phyloP scores from a whole-genome alignment of 2,113 vertebrate genomes.

The Sinocyclocheilus grahami region DNA sequence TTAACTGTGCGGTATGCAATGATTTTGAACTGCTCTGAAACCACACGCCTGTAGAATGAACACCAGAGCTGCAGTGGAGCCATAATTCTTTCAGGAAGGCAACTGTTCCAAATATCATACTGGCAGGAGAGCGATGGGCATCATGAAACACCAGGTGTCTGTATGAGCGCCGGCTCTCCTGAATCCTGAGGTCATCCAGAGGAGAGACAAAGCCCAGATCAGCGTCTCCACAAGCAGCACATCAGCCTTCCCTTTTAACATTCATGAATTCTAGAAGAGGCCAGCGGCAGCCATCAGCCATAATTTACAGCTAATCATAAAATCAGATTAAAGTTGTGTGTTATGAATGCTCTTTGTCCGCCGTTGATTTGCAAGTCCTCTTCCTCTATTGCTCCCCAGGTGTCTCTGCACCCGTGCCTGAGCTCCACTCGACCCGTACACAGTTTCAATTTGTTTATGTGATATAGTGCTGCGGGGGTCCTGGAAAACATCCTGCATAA shows the following conservation, averaged over 20 bases:
- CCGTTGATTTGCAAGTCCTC: constrained; percentile 46
- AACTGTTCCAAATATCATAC: too few relatives aligned
- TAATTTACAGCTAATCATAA: constrained; percentile 60
- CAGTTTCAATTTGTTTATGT: constrained; percentile 50
- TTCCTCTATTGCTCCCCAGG: not conserved
- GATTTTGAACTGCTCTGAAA: too few relatives aligned
- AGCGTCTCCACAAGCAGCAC: not conserved
- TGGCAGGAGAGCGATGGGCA: too few relatives aligned
- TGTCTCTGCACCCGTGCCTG: not conserved
- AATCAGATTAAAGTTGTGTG: constrained; percentile 56
- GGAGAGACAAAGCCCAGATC: constrained; percentile 27
- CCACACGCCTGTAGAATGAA: too few relatives aligned
- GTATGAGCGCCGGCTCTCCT: not conserved
- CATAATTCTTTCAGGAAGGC: too few relatives aligned
- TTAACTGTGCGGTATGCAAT: too few relatives aligned
- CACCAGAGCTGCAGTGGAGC: too few relatives aligned
- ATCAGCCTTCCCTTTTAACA: constrained; percentile 52
- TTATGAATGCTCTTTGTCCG: constrained; percentile 44
- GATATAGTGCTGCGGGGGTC: constrained; percentile 37
- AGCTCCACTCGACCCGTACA: constrained; percentile 4
- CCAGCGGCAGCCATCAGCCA: constrained; percentile 33
- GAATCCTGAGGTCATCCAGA: constrained; percentile 38
- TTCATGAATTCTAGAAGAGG: constrained; percentile 52
- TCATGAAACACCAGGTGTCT: too few relatives aligned
- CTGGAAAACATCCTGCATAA: constrained; percentile 35